Conservation (phyloP, 2,888 invertebrate genomes). For the Tenthredo amoena region DNA sequence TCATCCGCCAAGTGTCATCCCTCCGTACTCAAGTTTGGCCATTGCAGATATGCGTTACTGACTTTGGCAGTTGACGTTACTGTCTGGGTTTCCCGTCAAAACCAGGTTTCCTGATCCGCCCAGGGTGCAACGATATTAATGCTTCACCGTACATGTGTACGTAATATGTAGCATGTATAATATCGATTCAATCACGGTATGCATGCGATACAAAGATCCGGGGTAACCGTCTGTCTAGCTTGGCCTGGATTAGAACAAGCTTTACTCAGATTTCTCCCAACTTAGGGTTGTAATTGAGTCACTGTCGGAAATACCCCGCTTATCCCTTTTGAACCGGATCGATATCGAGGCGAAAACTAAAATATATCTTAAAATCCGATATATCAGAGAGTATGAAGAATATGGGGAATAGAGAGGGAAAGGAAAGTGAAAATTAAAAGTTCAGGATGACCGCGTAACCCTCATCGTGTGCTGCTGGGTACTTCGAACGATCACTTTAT, state of each 20-base stretch:
- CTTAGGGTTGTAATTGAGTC: neutral
- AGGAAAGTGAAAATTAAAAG: neutral
- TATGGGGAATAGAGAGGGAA: neutral
- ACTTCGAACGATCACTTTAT: conserved; percentile 9
- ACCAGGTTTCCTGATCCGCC: neutral
- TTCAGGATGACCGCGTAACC: conserved; percentile 8
- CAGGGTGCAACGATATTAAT: neutral
- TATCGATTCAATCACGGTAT: neutral
- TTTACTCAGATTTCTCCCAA: neutral
- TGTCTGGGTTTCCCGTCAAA: neutral
- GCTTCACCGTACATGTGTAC: neutral
- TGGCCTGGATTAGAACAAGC: conserved; percentile 7
- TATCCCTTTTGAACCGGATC: neutral
- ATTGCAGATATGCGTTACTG: neutral
- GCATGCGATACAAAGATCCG: neutral
- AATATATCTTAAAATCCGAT: neutral
- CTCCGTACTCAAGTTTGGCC: neutral
- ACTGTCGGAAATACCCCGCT: neutral
- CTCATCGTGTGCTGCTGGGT: neutral
- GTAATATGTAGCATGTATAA: neutral
- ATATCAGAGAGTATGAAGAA: neutral
- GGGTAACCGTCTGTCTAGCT: neutral
- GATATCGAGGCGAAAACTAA: neutral
- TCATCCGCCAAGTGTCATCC: neutral
- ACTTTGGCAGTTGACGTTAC: conserved; percentile 1